A percentile compares a stretch with the other conserved stretches of the same genome.
Conservation (phyloP, 2,113 vertebrate species). For the Psittacus erithacus region DNA sequence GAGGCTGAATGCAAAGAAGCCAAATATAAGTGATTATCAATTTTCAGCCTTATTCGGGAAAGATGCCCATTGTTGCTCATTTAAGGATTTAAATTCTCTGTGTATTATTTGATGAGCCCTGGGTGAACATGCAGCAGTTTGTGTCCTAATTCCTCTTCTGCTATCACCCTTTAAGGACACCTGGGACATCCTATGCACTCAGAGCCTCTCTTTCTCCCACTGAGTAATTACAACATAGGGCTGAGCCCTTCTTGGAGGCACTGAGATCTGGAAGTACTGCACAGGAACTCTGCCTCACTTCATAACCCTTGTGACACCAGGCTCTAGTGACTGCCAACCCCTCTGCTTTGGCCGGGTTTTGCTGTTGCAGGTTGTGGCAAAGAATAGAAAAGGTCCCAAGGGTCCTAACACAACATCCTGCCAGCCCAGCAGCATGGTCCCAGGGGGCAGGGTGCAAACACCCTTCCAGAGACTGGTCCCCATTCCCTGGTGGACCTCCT, state of each 20-base stretch:
- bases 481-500: fast-evolving
- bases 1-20: not conserved
- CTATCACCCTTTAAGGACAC: not conserved
- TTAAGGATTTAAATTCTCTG: not conserved
- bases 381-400: not conserved
- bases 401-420: not conserved
- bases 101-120: not conserved
- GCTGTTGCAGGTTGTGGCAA: too few relatives aligned
- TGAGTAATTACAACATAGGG: not conserved
- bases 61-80: not conserved
- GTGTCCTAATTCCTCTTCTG: not conserved
- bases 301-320: not conserved
- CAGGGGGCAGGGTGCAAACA: not conserved
- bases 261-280: not conserved
- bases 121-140: not conserved
- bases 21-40: fast-evolving
- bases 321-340: not conserved
- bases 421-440: not conserved
- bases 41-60: not conserved
- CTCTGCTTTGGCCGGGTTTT: not conserved
- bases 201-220: not conserved
- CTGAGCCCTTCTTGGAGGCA: not conserved
- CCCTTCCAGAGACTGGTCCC: not conserved
- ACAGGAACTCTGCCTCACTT: not conserved
- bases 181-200: not conserved